phyloP scores from a whole-genome alignment of 2,113 vertebrate species.

The Crotalus tigris region DNA sequence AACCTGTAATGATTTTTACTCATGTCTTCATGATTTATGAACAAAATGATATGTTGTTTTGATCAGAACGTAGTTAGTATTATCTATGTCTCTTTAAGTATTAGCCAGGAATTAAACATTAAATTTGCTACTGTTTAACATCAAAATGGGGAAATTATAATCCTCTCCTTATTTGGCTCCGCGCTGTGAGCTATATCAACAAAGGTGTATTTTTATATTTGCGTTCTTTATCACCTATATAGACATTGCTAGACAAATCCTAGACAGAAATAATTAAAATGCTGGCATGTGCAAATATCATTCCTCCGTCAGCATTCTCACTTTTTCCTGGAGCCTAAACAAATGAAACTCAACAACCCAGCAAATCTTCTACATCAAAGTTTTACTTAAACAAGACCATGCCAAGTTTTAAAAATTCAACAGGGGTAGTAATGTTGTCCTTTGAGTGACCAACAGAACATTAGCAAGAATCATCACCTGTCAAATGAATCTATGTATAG shows the following conservation, averaged over 20 bases:
- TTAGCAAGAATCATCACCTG: background rate
- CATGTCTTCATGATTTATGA: background rate
- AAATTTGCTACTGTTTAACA: constrained; percentile 35
- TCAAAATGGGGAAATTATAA: constrained; percentile 33
- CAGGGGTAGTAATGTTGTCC: background rate
- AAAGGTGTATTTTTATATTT: constrained; percentile 7
- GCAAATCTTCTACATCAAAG: constrained; percentile 25
- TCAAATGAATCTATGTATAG: background rate
- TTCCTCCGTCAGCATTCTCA: constrained; percentile 58
- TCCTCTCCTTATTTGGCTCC: constrained; percentile 35
- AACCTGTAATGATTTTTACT: background rate
- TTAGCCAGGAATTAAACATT: background rate
- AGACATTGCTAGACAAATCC: constrained; percentile 52
- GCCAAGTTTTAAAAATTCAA: background rate
- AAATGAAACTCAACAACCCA: constrained; percentile 40
- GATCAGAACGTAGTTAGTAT: background rate
- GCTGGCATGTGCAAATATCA: constrained; percentile 52
- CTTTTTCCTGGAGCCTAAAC: constrained; percentile 48
- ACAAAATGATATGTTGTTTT: background rate
- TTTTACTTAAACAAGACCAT: constrained; percentile 36
- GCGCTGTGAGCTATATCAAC: constrained; percentile 10
- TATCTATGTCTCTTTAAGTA: background rate
- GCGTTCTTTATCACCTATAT: constrained; percentile 42
- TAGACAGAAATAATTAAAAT: constrained; percentile 60
- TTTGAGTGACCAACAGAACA: background rate